Conservation (phyloP, 2,888 invertebrate genomes). For the Cancer borealis region DNA sequence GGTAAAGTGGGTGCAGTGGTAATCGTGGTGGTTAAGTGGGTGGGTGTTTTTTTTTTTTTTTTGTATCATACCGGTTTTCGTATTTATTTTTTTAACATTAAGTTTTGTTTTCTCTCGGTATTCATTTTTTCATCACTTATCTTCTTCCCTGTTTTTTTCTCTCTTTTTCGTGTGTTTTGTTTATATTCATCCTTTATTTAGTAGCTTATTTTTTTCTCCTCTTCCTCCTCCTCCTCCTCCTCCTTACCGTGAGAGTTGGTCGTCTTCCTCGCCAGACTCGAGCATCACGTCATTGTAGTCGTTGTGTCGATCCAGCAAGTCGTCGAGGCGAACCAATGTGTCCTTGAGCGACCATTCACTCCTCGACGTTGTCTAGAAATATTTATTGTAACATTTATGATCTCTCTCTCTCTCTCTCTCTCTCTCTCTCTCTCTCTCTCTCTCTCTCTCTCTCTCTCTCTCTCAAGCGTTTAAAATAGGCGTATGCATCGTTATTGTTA, state of each 20-base stretch:
- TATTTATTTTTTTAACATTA: too few relatives aligned
- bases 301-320: slow-evolving; percentile 55
- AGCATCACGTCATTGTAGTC: slow-evolving; percentile 62
- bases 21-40: too few relatives aligned
- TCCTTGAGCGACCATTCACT: slow-evolving; percentile 48
- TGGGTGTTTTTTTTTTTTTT: too few relatives aligned
- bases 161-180: too few relatives aligned
- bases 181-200: not conserved
- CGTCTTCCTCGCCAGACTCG: slow-evolving; percentile 69
- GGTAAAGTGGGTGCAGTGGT: too few relatives aligned
- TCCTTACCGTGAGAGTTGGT: slow-evolving; percentile 63
- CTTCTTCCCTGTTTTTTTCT: too few relatives aligned
- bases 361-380: not conserved
- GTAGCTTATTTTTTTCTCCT: not conserved
- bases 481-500: too few relatives aligned
- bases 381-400: not conserved
- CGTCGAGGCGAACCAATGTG: slow-evolving; percentile 60
- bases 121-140: too few relatives aligned
- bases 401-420: slow-evolving; percentile 14
- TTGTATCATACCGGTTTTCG: too few relatives aligned
- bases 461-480: too few relatives aligned
- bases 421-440: slow-evolving; percentile 11
- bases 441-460: too few relatives aligned
- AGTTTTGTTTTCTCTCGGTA: too few relatives aligned
- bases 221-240: not conserved